Evolutionary conservation across 2,797 vertebrate species (phyloP).

Genomic region (Pangasius djambal): DNA sequence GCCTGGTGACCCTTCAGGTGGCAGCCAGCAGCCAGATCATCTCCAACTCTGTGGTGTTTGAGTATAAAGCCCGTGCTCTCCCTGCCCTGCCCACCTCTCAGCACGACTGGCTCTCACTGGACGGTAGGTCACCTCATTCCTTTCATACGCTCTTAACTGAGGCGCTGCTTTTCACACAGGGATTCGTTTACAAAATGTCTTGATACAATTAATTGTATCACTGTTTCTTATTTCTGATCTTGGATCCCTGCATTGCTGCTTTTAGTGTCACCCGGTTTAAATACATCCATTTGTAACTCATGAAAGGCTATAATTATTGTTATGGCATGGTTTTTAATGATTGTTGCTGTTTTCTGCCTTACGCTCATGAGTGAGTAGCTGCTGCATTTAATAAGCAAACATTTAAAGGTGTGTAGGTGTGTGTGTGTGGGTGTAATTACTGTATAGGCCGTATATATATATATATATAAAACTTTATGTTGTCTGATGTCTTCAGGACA

Average conservation of each 20-base stretch:
- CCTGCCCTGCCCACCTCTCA: conserved; percentile 94
- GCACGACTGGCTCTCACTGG: conserved; percentile 97
- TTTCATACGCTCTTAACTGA: neutral
- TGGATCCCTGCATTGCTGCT: too few relatives aligned
- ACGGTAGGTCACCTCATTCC: conserved; percentile 80
- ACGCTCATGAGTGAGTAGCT: neutral
- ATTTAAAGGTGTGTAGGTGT: neutral
- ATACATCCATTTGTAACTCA: neutral
- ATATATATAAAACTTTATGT: neutral
- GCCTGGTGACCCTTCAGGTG: conserved; percentile 97
- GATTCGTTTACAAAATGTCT: neutral
- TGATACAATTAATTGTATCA: too few relatives aligned
- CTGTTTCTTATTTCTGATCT: neutral
- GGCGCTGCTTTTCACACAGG: neutral
- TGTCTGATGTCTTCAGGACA: neutral
- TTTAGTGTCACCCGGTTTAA: neutral
- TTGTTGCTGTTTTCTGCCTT: neutral
- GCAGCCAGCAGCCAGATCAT: conserved; percentile 96
- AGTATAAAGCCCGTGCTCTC: conserved; percentile 95
- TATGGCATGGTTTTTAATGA: neutral
- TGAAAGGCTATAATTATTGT: neutral
- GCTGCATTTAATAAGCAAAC: neutral
- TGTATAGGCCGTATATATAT: neutral
- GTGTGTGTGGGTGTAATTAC: neutral
- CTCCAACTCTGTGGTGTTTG: conserved; percentile 98